Evolutionary conservation across 2,113 vertebrate genomes (phyloP), one percentile per base, ranked within the genome.

Genomic region (Solea senegalensis): DNA sequence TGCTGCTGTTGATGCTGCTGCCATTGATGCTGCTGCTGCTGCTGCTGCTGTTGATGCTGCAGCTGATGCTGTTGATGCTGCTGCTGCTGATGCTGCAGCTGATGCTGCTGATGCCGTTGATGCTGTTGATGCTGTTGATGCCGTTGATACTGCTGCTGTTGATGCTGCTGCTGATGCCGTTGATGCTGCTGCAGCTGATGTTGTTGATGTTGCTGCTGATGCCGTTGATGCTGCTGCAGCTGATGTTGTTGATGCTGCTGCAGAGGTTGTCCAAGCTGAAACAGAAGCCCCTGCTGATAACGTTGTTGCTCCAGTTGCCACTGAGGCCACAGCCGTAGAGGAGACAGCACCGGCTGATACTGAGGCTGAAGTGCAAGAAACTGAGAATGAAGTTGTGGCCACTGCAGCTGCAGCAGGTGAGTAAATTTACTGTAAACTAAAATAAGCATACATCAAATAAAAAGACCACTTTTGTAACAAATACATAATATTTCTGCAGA

Each of bases 281-380:
- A 92, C 91, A 85, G 88, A 75, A 90, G 93, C 81, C 81, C 93
- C 78, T 86, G 94, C 43, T 88, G 92, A 51, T 56, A 87, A 90
- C 76, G 54, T 65, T 72, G 69, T 78, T 14, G 87, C 59, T 26
- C 88, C 69, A 79, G 93, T 71, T 88, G 93, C 78, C 76, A 87
- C 62, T 81, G 91, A 85, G 88, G 77, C 83, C 84, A 87, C 50
- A 82, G 74, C 6, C 90, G 88, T 60, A 88, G 92, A 44, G 81
- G 92, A 75, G 84, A 91, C 73, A 79, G 90, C 63, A 84, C 89
- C 83, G 85, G 93, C 14, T 81, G 94, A 83, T 81, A 79, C 80
- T 65, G 76, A 83, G 86, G 90, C 56, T 78, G 93, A 69, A 92
- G 50, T 74, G 13, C 88, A 65, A 87, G 95, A 34, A 87, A 76